phyloP scores from a whole-genome alignment of 2,797 vertebrate genomes.

The Hoplostethus mediterraneus region DNA sequence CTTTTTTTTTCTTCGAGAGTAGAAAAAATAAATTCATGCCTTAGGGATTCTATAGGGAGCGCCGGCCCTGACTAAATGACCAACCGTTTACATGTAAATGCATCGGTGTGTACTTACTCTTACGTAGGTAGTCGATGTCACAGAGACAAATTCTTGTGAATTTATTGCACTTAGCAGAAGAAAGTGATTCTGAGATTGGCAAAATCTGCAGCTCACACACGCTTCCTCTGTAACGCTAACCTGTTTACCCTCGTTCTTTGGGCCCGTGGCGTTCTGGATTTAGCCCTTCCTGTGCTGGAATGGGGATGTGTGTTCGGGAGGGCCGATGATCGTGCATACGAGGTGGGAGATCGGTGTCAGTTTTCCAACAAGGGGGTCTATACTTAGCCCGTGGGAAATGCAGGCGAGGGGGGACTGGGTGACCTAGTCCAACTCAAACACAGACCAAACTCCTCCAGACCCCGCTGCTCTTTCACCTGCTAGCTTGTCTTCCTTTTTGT shows the following conservation, averaged over 20 bases:
- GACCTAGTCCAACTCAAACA: constrained; percentile 35
- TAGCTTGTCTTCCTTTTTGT: neutral
- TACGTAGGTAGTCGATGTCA: no score
- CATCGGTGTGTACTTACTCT: no score
- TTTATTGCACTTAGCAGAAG: no score
- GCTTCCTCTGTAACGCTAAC: neutral
- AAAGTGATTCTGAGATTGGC: no score
- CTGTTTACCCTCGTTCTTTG: constrained; percentile 4
- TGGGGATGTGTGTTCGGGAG: constrained; percentile 43
- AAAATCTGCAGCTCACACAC: neutral
- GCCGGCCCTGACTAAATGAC: no score
- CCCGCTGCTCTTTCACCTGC: constrained; percentile 35
- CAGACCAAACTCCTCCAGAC: constrained; percentile 36
- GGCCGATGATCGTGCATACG: constrained; percentile 37
- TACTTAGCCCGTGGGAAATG: constrained; percentile 67
- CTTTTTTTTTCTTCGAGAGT: no score
- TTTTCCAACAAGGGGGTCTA: constrained; percentile 75
- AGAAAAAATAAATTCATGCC: no score
- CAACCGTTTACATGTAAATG: no score
- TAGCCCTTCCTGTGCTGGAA: constrained; percentile 35
- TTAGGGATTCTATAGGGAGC: no score
- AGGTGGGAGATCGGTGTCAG: constrained; percentile 63
- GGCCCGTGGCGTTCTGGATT: constrained; percentile 37
- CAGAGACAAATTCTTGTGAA: no score
- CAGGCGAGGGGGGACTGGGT: constrained; percentile 34